phyloP scores from a whole-genome alignment of 2,888 invertebrate genomes.

The Lasius fuliginosus region DNA sequence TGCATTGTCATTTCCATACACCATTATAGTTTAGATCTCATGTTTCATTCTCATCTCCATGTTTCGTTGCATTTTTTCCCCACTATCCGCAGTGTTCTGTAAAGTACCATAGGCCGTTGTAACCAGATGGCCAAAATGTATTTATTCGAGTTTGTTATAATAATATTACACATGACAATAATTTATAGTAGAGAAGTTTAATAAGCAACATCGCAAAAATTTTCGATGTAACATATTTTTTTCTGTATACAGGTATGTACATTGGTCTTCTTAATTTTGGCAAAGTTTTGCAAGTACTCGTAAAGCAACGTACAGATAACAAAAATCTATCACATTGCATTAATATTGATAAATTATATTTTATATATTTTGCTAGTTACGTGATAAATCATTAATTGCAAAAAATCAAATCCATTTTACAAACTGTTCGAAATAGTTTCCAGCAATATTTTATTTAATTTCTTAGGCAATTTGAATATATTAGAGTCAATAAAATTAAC shows the following conservation, averaged over 20 bases:
- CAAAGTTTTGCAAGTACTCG: slow-evolving; percentile 66
- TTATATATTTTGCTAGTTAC: not conserved
- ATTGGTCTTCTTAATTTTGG: slow-evolving; percentile 77
- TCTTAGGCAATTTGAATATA: slow-evolving; percentile 3
- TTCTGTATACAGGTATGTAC: slow-evolving; percentile 80
- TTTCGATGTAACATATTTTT: slow-evolving; percentile 75
- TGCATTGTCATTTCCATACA: slow-evolving; percentile 45
- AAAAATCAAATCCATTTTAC: not conserved
- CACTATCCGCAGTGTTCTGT: slow-evolving; percentile 33
- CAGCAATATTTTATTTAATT: not conserved
- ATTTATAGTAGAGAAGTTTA: slow-evolving; percentile 72
- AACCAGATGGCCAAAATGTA: slow-evolving; percentile 51
- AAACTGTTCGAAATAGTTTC: not conserved
- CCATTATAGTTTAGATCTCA: slow-evolving; percentile 53
- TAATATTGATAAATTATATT: not conserved
- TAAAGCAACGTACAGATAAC: slow-evolving; percentile 41
- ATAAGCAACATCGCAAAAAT: slow-evolving; percentile 75
- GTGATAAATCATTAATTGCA: slow-evolving; percentile 1
- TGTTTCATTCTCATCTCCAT: slow-evolving; percentile 11
- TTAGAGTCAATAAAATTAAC: not conserved
- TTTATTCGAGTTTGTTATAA: slow-evolving; percentile 52
- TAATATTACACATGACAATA: slow-evolving; percentile 64
- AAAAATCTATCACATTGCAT: not conserved
- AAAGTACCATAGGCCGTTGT: slow-evolving; percentile 37
- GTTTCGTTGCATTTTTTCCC: slow-evolving; percentile 49